Evolutionary conservation across 2,113 vertebrate genomes (phyloP), one percentile per base, ranked within the genome.

Genomic region (Tragelaphus buxtoni): DNA sequence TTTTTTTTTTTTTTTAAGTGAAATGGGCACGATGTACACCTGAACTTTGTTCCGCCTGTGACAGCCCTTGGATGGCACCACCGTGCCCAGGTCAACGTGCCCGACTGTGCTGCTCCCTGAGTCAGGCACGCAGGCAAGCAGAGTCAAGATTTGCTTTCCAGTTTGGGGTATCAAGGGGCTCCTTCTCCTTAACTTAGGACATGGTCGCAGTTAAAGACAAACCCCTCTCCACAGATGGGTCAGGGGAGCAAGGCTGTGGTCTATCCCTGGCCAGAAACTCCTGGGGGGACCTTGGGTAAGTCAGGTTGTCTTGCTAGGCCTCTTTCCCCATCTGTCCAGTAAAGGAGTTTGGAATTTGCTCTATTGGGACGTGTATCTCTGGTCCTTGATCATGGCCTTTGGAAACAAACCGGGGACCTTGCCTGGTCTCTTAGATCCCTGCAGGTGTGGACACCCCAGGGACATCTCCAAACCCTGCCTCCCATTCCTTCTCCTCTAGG

Each of bases 41-140:
- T 81, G 96, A 69, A 94, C 97, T 97, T 97, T 96, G 94, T 60
- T 12, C 28, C 4, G 4, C 12, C 22, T 0, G 49, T 86, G 49
- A 32, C 80, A 5, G n/a, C 32, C 45, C 26, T 51, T 5, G 55
- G 12, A 30, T 91, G 88, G 63, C 96, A 35, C 55, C 81, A 9
- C 49, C 7, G 9, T 61, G 42, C 39, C 28, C 2, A 0, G 85
- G 72, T 91, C 94, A n/a, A 11, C 9, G 4, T 42, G 35, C 51
- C 58, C 22, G 24, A 45, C 45, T 53, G 65, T 28, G 55, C 58
- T 18, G 32, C 60, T 45, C 39, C 42, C 26, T 16, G 28, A 49
- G 10, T 35, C 30, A 49, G 0, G 13, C 12, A 35, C 30, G n/a
- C 32, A 22, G 30, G 61, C 30, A 24, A 9, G 7, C 45, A 14